A percentile compares a stretch with the other conserved stretches of the same genome.
Conservation (phyloP, 2,797 vertebrate species). For the Acridotheres tristis region DNA sequence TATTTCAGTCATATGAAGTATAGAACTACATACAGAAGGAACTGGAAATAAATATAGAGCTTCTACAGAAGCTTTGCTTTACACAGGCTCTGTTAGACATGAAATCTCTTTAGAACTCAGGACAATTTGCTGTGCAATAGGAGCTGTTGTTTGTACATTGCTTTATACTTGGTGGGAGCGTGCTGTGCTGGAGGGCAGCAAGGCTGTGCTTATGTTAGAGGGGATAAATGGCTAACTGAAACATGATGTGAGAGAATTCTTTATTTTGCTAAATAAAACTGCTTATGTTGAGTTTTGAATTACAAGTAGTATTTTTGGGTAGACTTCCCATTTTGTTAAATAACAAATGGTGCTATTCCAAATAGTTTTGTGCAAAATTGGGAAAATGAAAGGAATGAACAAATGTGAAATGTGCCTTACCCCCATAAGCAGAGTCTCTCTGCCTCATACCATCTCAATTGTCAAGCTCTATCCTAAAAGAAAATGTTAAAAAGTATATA, state of each 20-base stretch:
- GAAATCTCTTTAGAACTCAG: not conserved
- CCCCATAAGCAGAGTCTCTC: not conserved
- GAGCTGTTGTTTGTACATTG: not conserved
- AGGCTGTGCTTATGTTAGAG: not conserved
- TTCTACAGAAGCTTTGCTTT: not conserved
- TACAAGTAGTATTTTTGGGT: not conserved
- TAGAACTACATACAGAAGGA: not conserved
- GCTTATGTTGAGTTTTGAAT: not conserved
- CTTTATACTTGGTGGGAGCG: fast-evolving
- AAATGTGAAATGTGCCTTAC: not conserved
- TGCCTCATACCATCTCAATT: not conserved
- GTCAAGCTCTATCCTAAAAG: not conserved
- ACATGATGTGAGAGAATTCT: not conserved
- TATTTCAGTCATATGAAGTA: not conserved
- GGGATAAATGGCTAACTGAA: not conserved
- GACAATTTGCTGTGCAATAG: not conserved
- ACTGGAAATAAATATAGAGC: not conserved
- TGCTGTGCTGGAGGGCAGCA: not conserved
- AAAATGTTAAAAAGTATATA: not conserved
- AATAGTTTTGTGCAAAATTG: not conserved
- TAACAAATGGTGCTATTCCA: not conserved
- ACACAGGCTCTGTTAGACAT: not conserved
- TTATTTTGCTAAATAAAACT: not conserved
- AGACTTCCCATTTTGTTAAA: not conserved
- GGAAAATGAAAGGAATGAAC: not conserved